Percentiles rank a stretch among this genome's conserved stretches.
Conservation (phyloP, 2,797 vertebrate species). For the Argya squamiceps region DNA sequence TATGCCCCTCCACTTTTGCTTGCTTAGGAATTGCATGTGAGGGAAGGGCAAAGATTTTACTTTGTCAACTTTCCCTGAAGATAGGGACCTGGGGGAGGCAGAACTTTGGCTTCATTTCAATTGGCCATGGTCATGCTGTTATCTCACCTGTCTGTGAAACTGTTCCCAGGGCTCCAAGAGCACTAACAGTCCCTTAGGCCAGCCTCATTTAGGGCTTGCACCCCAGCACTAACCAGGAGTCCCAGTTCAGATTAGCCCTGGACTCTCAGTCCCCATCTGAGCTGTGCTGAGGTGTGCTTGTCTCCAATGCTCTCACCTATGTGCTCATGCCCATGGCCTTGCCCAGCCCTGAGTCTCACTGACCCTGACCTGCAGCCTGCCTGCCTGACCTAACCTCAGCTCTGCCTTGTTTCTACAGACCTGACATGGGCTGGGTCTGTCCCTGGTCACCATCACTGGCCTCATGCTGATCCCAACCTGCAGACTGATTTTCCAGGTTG, state of each 20-base stretch:
- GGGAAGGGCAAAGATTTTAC: not conserved
- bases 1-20: not conserved
- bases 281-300: not conserved
- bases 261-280: not conserved
- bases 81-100: not conserved
- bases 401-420: not conserved
- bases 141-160: not conserved
- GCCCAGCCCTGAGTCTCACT: not conserved
- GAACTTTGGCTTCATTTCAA: not conserved
- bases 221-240: not conserved
- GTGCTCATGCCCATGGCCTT: not conserved
- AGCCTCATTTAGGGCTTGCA: not conserved
- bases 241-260: not conserved
- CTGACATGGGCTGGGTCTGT: not conserved
- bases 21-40: not conserved
- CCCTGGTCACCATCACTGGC: not conserved
- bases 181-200: not conserved
- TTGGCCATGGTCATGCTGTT: not conserved
- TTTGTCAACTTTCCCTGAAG: not conserved
- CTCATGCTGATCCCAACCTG: not conserved
- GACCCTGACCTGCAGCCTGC: not conserved
- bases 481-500: not conserved
- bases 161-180: not conserved
- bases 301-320: not conserved
- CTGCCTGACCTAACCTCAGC: not conserved